Evolutionary conservation across 92 coral and sea anemone species (phyloP).

Genomic region (Paragorgia papillata): DNA sequence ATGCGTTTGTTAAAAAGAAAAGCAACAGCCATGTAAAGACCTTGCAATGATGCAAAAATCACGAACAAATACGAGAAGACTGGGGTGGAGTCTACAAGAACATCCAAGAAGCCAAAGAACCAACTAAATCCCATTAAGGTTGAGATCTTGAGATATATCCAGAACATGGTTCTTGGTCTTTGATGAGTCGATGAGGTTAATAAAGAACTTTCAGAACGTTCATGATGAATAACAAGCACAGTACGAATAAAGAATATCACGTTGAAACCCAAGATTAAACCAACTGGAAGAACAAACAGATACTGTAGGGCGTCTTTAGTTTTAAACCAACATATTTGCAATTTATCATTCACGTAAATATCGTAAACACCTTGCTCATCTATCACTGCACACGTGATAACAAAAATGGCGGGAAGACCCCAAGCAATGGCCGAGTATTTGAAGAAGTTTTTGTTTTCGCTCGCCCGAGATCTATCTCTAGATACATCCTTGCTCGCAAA

Average conservation of each 20-base stretch:
- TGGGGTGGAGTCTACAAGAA: neutral
- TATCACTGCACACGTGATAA: neutral
- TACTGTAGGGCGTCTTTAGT: neutral
- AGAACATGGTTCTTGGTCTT: neutral
- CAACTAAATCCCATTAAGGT: conserved; percentile 30
- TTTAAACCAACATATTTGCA: conserved; percentile 8
- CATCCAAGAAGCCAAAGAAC: conserved; percentile 16
- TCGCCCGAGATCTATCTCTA: too few species aligned
- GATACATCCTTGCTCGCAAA: neutral
- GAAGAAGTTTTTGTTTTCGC: neutral
- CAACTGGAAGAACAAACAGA: conserved; percentile 18
- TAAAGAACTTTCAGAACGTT: neutral
- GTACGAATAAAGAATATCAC: conserved; percentile 1
- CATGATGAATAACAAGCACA: neutral
- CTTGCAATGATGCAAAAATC: conserved; percentile 16
- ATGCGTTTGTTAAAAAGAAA: neutral
- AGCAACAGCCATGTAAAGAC: conserved; percentile 16
- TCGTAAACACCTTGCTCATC: neutral
- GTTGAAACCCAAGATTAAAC: conserved; percentile 12
- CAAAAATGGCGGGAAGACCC: conserved; percentile 8
- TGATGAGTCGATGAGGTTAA: neutral
- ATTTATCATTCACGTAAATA: neutral
- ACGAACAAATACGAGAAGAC: conserved; percentile 23
- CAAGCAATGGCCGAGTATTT: conserved; percentile 9
- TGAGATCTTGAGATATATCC: conserved; percentile 5